Conservation (phyloP, 2,113 vertebrate genomes). For the Trachemys scripta region DNA sequence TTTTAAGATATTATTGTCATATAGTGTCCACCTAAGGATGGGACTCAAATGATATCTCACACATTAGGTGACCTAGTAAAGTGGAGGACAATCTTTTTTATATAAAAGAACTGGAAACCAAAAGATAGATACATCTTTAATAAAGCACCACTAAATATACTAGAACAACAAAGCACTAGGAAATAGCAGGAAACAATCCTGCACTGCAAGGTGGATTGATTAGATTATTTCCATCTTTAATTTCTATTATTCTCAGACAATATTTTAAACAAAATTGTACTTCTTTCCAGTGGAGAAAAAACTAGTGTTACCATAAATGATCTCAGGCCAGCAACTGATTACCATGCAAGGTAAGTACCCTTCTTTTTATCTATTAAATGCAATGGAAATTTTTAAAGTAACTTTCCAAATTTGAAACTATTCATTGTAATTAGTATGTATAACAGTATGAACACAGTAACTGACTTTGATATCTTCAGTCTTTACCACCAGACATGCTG, state of each 20-base stretch:
- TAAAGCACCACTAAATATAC: background rate
- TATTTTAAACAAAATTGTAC: background rate
- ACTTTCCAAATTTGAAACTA: background rate
- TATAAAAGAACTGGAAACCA: background rate
- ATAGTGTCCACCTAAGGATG: background rate
- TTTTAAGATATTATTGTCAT: background rate
- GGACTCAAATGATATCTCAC: background rate
- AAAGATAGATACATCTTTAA: background rate
- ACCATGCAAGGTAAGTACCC: constrained; percentile 90
- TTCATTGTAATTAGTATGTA: background rate
- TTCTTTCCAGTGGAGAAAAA: constrained; percentile 88
- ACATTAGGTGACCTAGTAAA: background rate
- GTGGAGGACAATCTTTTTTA: background rate
- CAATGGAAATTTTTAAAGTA: constrained; percentile 25
- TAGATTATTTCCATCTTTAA: background rate
- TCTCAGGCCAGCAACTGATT: constrained; percentile 95
- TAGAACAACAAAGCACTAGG: background rate
- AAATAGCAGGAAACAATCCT: background rate
- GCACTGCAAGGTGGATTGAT: background rate
- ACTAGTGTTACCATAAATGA: constrained; percentile 90
- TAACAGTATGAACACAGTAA: background rate
- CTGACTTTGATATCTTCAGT: background rate
- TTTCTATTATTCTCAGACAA: background rate
- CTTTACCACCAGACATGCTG: background rate
- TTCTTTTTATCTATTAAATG: background rate